Conservation (phyloP, 2,113 vertebrate species). For the Pseudonaja textilis region DNA sequence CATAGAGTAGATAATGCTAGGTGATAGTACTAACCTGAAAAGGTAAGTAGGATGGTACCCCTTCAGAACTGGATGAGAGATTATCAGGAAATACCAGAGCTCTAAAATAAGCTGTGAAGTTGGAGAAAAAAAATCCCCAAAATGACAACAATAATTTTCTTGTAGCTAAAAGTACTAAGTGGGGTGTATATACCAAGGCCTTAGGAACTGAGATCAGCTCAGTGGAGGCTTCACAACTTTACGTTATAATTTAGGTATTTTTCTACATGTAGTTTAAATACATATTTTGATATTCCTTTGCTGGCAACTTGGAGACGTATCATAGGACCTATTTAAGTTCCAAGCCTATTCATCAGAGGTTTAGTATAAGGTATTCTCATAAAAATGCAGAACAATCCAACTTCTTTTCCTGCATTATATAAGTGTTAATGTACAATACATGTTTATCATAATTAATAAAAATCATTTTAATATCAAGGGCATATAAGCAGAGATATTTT, state of each 20-base stretch:
- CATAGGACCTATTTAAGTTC: neutral
- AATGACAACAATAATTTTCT: neutral
- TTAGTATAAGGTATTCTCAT: neutral
- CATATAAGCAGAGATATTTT: neutral
- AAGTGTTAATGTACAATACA: neutral
- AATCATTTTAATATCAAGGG: neutral
- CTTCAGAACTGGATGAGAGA: neutral
- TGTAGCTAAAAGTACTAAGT: neutral
- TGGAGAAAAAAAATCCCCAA: neutral
- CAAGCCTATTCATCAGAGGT: neutral
- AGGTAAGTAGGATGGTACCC: neutral
- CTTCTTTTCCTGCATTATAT: neutral
- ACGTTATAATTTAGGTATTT: neutral
- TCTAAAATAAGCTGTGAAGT: neutral
- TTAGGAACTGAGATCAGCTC: neutral
- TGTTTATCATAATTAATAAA: neutral
- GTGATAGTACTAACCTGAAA: neutral
- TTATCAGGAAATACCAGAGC: neutral
- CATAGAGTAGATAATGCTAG: neutral
- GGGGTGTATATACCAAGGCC: neutral
- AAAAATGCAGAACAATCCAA: neutral
- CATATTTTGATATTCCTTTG: neutral
- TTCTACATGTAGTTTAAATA: neutral
- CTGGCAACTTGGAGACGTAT: neutral
- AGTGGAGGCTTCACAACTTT: neutral